phyloP scores from a whole-genome alignment of 2,113 vertebrate species.

The Triplophysa siluroides region DNA sequence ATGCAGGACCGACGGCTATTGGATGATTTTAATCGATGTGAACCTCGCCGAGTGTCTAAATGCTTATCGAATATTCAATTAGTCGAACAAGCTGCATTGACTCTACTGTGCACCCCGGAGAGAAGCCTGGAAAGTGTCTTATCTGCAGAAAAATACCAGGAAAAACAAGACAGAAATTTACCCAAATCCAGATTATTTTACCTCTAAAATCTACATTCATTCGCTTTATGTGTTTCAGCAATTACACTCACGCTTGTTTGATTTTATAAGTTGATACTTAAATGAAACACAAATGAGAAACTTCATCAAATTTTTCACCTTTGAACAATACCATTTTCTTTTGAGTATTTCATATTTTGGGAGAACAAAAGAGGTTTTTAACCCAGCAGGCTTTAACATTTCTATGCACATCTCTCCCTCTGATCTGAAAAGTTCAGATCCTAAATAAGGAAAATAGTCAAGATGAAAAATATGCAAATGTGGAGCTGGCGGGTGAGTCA shows the following conservation, averaged over 20 bases:
- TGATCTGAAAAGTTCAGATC: not conserved
- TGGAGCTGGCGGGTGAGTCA: conserved; percentile 52
- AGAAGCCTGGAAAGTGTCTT: not conserved
- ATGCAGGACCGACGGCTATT: not conserved
- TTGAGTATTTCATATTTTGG: no score
- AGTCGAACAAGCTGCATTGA: conserved; percentile 38
- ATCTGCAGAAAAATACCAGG: not conserved
- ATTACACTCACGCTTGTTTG: no score
- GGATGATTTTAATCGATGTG: conserved; percentile 30
- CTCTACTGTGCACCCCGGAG: not conserved
- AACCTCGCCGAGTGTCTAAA: conserved; percentile 31
- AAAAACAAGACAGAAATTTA: not conserved
- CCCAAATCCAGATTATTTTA: no score
- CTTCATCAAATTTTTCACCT: no score
- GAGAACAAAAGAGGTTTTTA: no score
- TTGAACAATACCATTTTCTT: no score
- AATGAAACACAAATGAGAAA: no score
- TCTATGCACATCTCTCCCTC: not conserved
- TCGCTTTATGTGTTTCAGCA: no score
- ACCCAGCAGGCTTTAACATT: no score
- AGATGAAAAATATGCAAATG: conserved; percentile 18
- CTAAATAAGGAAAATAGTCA: not conserved
- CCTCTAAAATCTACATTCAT: no score
- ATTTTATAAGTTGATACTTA: no score
- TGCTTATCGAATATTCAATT: conserved; percentile 51